Evolutionary conservation across 2,888 invertebrate species (phyloP), one percentile per base, ranked within the genome.

Genomic region (Carcina quercana): DNA sequence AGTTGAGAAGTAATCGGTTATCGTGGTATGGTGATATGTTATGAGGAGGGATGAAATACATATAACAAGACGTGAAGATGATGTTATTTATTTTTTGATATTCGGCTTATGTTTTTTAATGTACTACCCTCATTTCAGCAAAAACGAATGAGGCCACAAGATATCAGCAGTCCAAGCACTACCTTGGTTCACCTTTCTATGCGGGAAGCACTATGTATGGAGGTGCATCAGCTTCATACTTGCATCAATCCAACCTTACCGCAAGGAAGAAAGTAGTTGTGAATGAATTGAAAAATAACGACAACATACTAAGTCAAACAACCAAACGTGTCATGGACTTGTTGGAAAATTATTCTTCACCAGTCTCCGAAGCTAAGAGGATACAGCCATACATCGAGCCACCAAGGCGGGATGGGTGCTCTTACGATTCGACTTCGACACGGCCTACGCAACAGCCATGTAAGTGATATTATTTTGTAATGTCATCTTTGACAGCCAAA

Each of bases 261-360:
- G 55, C 62, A 19, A 53, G 54, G 28, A 63, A 59, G 37, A 47
- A 42, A 5, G 49, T 66, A 4, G 32, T 49, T 14, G 63, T 72
- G 15, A 64, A 64, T 34, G 53, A 68, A 31, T 41, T 57, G 2
- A 50, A 42, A 2, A 51, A 40, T 25, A 56, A 38, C 34, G 59
- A 57, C 38, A 53, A 56, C 20, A 49, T 48, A 7, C 85, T 92
- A 65, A 92, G 93, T 56, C 86, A 88, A 42, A 91, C 95, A 3
- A 91, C 95, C 0, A 88, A 90, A 49, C 87, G 91, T 41, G 91
- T 96, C 42, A 74, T 96, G 51, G 91, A 92, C 50, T 86, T 94
- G 3, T 75, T 96, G 33, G 93, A 95, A 60, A 89, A 91, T 49
- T 94, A 92, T 71, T 91, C 93, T 0, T 92, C 94, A 2, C 94